Conservation (phyloP, 2,888 invertebrate genomes). For the Ischnus inquisitorius region DNA sequence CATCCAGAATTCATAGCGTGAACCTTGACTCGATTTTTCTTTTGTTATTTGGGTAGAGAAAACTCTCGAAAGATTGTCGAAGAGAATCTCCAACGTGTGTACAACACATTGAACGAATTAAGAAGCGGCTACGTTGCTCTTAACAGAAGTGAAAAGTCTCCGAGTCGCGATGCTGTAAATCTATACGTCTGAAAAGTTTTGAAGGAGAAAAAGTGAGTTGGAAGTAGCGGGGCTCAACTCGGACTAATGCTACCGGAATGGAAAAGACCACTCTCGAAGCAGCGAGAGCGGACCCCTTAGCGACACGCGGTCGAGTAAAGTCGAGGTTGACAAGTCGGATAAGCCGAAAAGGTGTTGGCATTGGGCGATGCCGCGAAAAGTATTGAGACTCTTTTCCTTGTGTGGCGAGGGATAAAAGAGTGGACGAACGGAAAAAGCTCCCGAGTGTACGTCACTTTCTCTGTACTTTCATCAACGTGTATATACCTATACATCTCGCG, state of each 20-base stretch:
- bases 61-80: constrained; percentile 40
- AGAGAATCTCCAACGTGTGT: constrained; percentile 15
- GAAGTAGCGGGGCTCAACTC: constrained; percentile 36
- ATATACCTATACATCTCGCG: constrained; percentile 42
- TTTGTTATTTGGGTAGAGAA: not conserved
- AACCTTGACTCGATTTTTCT: too few species aligned
- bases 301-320: constrained; percentile 47
- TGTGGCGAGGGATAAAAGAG: constrained; percentile 39
- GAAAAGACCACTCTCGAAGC: constrained; percentile 44
- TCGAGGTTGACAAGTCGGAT: constrained; percentile 67
- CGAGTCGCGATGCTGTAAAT: constrained; percentile 35
- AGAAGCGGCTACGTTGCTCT: constrained; percentile 40
- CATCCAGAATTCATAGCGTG: too few species aligned
- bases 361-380: constrained; percentile 47
- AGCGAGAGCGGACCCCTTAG: not conserved
- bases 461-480: constrained; percentile 25
- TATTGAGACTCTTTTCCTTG: constrained; percentile 51
- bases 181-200: constrained; percentile 58
- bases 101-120: constrained; percentile 44
- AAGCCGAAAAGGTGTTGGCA: constrained; percentile 65
- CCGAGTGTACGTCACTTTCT: constrained; percentile 38
- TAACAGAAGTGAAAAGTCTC: constrained; percentile 58
- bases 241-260: constrained; percentile 21
- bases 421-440: constrained; percentile 60
- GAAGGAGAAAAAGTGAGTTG: constrained; percentile 31